Evolutionary conservation across 1,140 invertebrate species (phyloP).

Genomic region (Coboldia fuscipes): DNA sequence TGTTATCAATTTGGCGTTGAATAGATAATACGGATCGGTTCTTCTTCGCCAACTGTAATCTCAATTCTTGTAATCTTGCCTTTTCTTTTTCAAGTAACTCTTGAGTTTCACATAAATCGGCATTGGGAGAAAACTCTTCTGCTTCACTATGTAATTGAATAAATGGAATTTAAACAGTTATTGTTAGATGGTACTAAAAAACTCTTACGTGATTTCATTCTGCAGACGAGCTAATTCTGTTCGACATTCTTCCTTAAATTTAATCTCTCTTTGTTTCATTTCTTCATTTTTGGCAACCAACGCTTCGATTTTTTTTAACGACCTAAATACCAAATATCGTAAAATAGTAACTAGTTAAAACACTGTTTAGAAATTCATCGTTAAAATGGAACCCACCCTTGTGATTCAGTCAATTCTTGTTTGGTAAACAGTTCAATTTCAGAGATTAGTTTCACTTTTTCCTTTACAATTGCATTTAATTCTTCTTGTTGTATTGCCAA

Average conservation of each 20-base stretch:
- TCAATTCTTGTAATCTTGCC: conserved; percentile 19
- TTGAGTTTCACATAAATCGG: conserved; percentile 21
- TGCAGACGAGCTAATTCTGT: conserved; percentile 34
- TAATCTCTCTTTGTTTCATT: conserved; percentile 46
- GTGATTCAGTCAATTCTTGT: no score
- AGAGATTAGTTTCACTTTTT: no score
- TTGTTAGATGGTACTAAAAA: not conserved
- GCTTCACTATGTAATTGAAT: conserved; percentile 21
- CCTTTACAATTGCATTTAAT: no score
- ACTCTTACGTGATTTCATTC: conserved; percentile 27
- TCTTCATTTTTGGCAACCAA: conserved; percentile 48
- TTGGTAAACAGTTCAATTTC: no score
- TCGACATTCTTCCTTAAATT: conserved; percentile 57
- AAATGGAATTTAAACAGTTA: not conserved
- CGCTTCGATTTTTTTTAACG: conserved; percentile 35
- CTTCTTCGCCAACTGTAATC: conserved; percentile 49
- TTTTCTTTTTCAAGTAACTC: conserved; percentile 33
- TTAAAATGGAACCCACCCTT: no score
- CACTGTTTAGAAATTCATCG: no score
- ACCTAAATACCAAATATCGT: conserved; percentile 24
- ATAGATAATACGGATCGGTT: conserved; percentile 62
- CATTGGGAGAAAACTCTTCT: conserved; percentile 23
- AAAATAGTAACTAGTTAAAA: no score
- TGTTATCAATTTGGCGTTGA: conserved; percentile 65
- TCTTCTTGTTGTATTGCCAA: conserved; percentile 1